Base-by-base conservation (phyloP, 2,888 invertebrate species). In the Beris morrisii region DNA sequence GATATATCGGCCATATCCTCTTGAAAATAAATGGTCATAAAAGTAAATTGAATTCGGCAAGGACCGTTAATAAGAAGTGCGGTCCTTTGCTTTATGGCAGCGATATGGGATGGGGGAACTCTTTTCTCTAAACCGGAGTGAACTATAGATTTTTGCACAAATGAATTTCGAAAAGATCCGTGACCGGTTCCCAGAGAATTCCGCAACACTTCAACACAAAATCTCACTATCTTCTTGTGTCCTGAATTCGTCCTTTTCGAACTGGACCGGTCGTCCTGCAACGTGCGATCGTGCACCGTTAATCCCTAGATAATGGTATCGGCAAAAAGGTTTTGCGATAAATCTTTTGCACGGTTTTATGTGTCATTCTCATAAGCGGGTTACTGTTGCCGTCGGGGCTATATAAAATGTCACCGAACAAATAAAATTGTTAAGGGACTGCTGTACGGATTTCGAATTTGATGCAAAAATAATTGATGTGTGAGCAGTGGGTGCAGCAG, bases 21-120 rank as follows among this genome's bases (percentile, higher is more conserved):
- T 61, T 50, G 61, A 61, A 61, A 61, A 52, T 59, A 46, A 38
- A 61, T 28, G 61, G 61, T 52, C 61, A 61, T 61, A 61, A 61
- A 61, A 61, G 15, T 61, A 61, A 61, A 61, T 61, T 61, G 61
- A 61, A 52, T 61, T 61, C 38, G 32, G 52, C 61, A 61, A 61
- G 50, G 61, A 61, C 38, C 38, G 38, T 38, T 38, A 38, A 38
- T 38, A 38, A 38, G 22, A 22, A 22, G 22, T 22, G 22, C 22
- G 22, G 38, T 38, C 38, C 38, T 38, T 38, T 38, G 38, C 38
- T 38, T 38, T 38, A 3, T 38, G 38, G 38, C 38, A 9, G 38
- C 38, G 38, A 38, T 38, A 38, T 38, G 38, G 38, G 38, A 9
- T 9, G 38, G 9, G 9, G 38, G 9, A 38, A 38, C 38, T 38